These are phyloP conservation scores for Lepus oiostolus DNA, from an alignment of 2,797 vertebrate genomes.

Conservation along the genomic window DNA sequence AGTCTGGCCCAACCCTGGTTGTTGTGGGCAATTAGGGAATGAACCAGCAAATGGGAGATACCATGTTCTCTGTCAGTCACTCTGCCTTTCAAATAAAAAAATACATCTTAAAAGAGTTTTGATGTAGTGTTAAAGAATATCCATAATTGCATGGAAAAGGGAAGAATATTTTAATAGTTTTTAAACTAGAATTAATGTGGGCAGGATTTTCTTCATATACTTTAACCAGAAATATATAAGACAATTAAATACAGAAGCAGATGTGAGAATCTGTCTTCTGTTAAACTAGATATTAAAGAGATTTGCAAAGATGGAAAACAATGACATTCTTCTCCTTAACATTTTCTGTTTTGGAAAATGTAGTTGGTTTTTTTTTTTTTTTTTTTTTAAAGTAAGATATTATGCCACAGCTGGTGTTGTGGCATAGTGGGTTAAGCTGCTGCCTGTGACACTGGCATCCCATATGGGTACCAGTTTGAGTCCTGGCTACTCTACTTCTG, in stretches of 20 bases:
- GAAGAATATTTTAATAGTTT: slow-evolving; percentile 38
- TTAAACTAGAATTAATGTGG: neutral
- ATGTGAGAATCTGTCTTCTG: neutral
- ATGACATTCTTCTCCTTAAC: neutral
- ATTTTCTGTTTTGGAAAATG: slow-evolving; percentile 34
- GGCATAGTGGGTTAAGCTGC: no score
- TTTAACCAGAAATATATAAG: neutral
- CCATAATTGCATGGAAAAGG: slow-evolving; percentile 5
- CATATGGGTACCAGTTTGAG: no score
- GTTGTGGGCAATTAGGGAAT: no score
- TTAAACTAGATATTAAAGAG: slow-evolving; percentile 34
- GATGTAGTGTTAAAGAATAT: slow-evolving; percentile 9
- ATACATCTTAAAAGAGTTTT: neutral
- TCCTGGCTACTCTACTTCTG: no score
- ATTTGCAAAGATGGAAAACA: slow-evolving; percentile 9
- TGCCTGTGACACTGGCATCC: no score
- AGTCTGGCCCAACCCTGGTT: no score
- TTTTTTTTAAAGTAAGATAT: no score
- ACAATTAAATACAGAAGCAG: slow-evolving; percentile 43
- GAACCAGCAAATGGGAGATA: no score
- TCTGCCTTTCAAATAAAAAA: no score
- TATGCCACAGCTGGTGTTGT: no score
- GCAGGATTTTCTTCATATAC: slow-evolving; percentile 28
- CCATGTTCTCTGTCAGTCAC: no score
- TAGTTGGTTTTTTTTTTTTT: no score